These are phyloP conservation scores for Propsilocerus akamusi DNA, from an alignment of 1,140 invertebrate species.

Conservation along the genomic window DNA sequence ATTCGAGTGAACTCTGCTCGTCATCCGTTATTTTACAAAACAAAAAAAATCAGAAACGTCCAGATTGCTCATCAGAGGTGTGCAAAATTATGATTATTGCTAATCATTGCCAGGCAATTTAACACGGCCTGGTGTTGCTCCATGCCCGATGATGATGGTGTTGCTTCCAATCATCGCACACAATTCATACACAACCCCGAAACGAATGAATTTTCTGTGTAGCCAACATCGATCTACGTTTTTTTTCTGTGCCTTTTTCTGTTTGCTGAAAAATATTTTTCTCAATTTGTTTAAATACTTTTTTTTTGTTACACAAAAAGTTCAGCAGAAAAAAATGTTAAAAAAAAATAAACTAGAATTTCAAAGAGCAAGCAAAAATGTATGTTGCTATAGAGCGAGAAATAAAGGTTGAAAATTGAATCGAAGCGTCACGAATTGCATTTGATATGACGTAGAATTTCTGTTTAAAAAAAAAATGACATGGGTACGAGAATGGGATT, in stretches of 20 bases:
- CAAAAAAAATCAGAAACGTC: too few species aligned
- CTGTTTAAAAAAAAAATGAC: not conserved
- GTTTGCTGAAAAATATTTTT: too few species aligned
- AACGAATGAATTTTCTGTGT: too few species aligned
- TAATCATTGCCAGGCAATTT: conserved; percentile 1
- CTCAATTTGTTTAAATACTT: too few species aligned
- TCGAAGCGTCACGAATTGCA: conserved; percentile 3
- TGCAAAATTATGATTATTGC: conserved; percentile 1
- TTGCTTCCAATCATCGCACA: not conserved
- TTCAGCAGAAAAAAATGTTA: not conserved
- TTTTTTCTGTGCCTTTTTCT: too few species aligned
- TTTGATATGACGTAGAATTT: conserved; percentile 1
- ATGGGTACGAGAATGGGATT: not conserved
- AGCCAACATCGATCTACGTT: too few species aligned
- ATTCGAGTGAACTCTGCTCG: too few species aligned
- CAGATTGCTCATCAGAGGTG: too few species aligned
- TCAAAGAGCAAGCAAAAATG: not conserved
- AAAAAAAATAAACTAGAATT: not conserved
- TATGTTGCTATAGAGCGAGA: not conserved
- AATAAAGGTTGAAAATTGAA: not conserved
- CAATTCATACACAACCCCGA: not conserved
- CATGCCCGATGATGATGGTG: not conserved
- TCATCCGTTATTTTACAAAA: too few species aligned
- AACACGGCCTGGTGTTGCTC: not conserved
- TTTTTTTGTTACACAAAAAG: too few species aligned